Conservation (phyloP, 1,140 invertebrate genomes). For the Calycopis cecrops region DNA sequence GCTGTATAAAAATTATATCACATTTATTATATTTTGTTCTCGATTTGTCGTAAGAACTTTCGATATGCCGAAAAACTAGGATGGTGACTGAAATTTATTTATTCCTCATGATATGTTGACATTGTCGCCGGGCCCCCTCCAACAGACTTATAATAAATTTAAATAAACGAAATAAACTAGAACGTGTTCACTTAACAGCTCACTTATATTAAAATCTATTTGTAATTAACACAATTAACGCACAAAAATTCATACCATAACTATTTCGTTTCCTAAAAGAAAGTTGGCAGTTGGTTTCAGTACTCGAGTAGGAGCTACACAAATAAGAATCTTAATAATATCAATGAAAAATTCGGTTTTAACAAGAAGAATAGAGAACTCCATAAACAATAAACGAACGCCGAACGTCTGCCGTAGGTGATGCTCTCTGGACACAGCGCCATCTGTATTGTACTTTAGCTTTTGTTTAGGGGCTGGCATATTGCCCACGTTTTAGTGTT, state of each 20-base stretch:
- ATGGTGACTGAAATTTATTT: slow-evolving; percentile 20
- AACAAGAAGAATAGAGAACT: slow-evolving; percentile 17
- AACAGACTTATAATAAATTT: slow-evolving; percentile 60
- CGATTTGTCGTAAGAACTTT: slow-evolving; percentile 17
- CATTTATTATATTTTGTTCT: slow-evolving; percentile 21
- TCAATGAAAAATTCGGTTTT: slow-evolving; percentile 56
- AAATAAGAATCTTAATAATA: slow-evolving; percentile 57
- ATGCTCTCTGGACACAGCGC: neutral
- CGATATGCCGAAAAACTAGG: slow-evolving; percentile 40
- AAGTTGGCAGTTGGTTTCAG: slow-evolving; percentile 70
- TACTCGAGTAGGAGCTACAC: slow-evolving; percentile 51
- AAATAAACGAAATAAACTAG: slow-evolving; percentile 70
- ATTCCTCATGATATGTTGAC: slow-evolving; percentile 46
- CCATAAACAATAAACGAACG: neutral
- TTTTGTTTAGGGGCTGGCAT: neutral
- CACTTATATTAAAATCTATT: slow-evolving; percentile 64
- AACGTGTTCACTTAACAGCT: slow-evolving; percentile 59
- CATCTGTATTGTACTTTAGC: neutral
- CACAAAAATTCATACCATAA: slow-evolving; percentile 62
- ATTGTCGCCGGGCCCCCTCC: slow-evolving; percentile 31
- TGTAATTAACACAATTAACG: slow-evolving; percentile 66
- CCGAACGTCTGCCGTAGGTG: neutral
- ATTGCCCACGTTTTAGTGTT: too few relatives aligned
- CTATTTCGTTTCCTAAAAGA: slow-evolving; percentile 55
- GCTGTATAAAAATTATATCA: slow-evolving; percentile 31